A percentile compares a stretch with the other conserved stretches of the same genome.
These are phyloP conservation scores for Orchesella flavescens DNA, from an alignment of 2,888 invertebrate genomes.

Conservation along the genomic window DNA sequence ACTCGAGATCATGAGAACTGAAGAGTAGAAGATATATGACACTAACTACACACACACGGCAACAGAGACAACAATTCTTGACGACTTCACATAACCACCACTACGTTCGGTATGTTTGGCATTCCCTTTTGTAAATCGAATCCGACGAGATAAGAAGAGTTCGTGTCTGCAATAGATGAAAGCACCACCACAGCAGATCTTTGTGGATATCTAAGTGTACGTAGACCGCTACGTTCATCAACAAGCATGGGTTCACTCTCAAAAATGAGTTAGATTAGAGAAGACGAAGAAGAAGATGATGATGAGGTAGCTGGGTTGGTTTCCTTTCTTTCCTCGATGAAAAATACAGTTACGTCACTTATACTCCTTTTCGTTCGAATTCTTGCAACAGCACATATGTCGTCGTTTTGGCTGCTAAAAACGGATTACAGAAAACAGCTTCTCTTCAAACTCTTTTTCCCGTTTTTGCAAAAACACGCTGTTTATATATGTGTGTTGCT, in stretches of 20 bases:
- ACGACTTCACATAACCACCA: no score
- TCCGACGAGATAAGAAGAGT: no score
- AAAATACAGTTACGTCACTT: slow-evolving; percentile 61
- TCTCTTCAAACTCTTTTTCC: slow-evolving; percentile 57
- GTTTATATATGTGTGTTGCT: not conserved
- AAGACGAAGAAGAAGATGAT: not conserved
- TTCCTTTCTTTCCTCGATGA: slow-evolving; percentile 50
- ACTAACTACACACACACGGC: no score
- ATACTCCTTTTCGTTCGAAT: slow-evolving; percentile 41
- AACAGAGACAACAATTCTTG: no score
- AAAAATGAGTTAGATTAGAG: no score
- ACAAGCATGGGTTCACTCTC: slow-evolving; percentile 13
- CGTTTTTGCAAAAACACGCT: slow-evolving; percentile 59
- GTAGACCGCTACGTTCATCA: slow-evolving; percentile 16
- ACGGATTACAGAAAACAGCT: slow-evolving; percentile 57
- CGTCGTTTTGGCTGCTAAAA: slow-evolving; percentile 56
- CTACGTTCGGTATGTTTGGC: no score
- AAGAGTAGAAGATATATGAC: no score
- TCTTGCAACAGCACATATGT: slow-evolving; percentile 46
- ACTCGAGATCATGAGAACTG: no score
- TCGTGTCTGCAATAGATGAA: no score
- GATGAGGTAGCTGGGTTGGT: slow-evolving; percentile 44
- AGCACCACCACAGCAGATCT: no score
- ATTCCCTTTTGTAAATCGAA: no score
- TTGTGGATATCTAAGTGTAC: not conserved